Evolutionary conservation across 1,140 invertebrate genomes (phyloP).

Genomic region (Paraescarpia echinospica): DNA sequence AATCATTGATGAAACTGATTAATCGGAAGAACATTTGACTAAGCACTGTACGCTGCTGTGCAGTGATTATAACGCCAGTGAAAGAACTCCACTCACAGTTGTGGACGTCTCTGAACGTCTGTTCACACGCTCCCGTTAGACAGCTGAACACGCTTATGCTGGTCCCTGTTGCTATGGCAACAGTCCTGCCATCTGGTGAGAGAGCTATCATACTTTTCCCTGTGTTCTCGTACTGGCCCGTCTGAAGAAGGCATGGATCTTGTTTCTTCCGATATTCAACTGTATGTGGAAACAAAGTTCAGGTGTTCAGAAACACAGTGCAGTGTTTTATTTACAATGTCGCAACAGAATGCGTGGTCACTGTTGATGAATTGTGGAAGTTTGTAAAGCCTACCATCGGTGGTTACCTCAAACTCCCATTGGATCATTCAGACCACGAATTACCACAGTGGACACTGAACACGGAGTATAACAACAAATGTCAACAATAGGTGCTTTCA

Average conservation of each 20-base stretch:
- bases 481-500: too few species aligned
- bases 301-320: background rate
- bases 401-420: too few species aligned
- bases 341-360: background rate
- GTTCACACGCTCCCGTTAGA: slow-evolving; percentile 66
- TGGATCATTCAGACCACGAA: too few species aligned
- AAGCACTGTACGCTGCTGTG: too few species aligned
- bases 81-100: slow-evolving; percentile 52
- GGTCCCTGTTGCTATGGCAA: slow-evolving; percentile 69
- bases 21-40: too few species aligned
- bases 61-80: background rate
- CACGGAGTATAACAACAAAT: too few species aligned
- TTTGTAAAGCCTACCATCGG: too few species aligned
- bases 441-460: too few species aligned
- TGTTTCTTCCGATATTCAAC: slow-evolving; percentile 78
- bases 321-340: background rate
- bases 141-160: slow-evolving; percentile 73
- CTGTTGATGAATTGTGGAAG: background rate
- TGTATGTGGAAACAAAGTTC: slow-evolving; percentile 56
- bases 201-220: slow-evolving; percentile 63
- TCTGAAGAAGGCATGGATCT: slow-evolving; percentile 71
- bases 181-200: slow-evolving; percentile 75
- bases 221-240: slow-evolving; percentile 60
- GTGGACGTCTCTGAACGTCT: slow-evolving; percentile 68
- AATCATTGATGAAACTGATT: too few species aligned